phyloP scores from a whole-genome alignment of 1,140 invertebrate species.

The Micrasema longulum region DNA sequence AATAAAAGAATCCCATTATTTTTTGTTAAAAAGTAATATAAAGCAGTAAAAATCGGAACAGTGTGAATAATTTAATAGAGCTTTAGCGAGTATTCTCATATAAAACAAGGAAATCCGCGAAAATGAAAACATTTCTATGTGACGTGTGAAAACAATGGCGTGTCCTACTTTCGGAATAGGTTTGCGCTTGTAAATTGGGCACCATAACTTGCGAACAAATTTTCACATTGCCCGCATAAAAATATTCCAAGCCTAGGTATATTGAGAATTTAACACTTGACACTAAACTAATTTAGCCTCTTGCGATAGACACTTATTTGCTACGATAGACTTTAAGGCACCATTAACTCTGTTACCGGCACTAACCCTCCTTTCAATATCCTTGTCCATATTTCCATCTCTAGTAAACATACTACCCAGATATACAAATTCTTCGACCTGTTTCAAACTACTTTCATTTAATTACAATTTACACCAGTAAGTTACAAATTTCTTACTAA shows the following conservation, averaged over 20 bases:
- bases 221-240: conserved; percentile 19
- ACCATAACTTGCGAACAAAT: neutral
- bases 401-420: no score
- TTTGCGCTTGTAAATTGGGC: conserved; percentile 26
- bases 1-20: no score
- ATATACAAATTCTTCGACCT: no score
- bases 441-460: no score
- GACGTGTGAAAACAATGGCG: conserved; percentile 47
- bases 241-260: neutral
- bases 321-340: no score
- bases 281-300: no score
- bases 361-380: no score
- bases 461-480: no score
- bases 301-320: no score
- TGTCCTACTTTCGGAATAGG: conserved; percentile 40
- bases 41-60: neutral
- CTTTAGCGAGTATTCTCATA: conserved; percentile 19
- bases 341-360: no score
- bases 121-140: conserved; percentile 50
- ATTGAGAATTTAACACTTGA: conserved; percentile 1
- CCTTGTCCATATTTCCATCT: no score
- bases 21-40: neutral
- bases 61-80: conserved; percentile 50
- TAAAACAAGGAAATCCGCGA: conserved; percentile 50
- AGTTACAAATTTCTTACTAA: no score